Evolutionary conservation across 2,113 vertebrate genomes (phyloP).

Genomic region (Barnardius zonarius): DNA sequence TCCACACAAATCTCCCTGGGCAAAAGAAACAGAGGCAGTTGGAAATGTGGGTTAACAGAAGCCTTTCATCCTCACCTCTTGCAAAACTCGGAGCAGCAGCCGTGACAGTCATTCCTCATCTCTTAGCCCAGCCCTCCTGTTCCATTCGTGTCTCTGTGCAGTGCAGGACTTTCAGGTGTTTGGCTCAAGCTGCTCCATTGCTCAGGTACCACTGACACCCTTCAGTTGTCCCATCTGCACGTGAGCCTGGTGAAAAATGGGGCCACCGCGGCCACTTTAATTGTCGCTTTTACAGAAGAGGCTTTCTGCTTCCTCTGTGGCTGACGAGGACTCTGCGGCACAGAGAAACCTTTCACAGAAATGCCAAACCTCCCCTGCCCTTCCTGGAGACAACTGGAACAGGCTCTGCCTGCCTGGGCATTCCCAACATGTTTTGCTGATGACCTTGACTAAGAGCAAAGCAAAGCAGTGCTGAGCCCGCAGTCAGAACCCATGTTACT

Average conservation of each 20-base stretch:
- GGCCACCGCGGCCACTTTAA: neutral
- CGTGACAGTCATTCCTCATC: neutral
- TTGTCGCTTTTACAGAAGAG: neutral
- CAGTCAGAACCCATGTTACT: neutral
- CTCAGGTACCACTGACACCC: neutral
- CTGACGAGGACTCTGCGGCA: neutral
- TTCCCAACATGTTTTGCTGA: neutral
- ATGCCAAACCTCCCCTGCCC: slow-evolving; percentile 59
- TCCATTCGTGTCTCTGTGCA: neutral
- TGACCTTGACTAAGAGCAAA: slow-evolving; percentile 30
- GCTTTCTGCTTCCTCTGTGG: neutral
- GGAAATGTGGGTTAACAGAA: slow-evolving; percentile 5
- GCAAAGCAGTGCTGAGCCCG: neutral
- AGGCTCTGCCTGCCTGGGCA: neutral
- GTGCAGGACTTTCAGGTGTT: neutral
- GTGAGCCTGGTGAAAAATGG: neutral
- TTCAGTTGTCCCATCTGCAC: neutral
- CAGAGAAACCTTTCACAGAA: slow-evolving; percentile 45
- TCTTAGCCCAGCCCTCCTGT: neutral
- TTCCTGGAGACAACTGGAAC: slow-evolving; percentile 28
- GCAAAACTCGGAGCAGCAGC: neutral
- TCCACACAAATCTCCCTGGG: neutral
- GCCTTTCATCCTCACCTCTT: slow-evolving; percentile 32
- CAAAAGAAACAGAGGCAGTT: neutral
- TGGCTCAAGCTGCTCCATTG: neutral